These are phyloP conservation scores for Strigamia crassipes DNA, from an alignment of 2,888 invertebrate genomes.

Conservation along the genomic window DNA sequence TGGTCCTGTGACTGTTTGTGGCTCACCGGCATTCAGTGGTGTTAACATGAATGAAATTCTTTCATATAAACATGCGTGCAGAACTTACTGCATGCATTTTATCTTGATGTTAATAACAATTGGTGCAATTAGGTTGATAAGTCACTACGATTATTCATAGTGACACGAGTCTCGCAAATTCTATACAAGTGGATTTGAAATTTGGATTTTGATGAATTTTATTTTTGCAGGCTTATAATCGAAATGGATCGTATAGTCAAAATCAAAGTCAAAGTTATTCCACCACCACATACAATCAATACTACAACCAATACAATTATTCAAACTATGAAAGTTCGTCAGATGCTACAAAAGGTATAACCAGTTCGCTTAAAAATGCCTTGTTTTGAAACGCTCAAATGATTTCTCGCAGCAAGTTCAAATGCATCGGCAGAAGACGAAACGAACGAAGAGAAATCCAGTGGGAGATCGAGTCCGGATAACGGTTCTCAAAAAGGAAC, in stretches of 20 bases:
- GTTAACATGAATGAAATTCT: no score
- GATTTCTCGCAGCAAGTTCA: background rate
- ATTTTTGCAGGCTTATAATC: slow-evolving; percentile 22
- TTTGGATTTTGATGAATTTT: background rate
- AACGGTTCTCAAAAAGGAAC: background rate
- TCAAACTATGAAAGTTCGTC: background rate
- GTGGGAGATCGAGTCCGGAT: background rate
- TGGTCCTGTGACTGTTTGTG: no score
- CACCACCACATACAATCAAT: background rate
- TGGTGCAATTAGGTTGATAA: no score
- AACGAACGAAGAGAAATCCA: background rate
- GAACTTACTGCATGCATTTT: no score
- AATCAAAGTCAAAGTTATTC: slow-evolving; percentile 17
- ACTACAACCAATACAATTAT: slow-evolving; percentile 29
- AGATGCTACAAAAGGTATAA: background rate
- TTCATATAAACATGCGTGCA: no score
- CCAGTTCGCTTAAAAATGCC: background rate
- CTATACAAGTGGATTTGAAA: no score
- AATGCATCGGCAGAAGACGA: background rate
- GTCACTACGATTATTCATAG: no score
- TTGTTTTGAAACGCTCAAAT: background rate
- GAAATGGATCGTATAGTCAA: background rate
- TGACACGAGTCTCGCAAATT: no score
- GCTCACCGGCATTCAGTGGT: no score
- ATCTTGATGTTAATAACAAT: no score